These are phyloP conservation scores for Ricordea florida DNA, from an alignment of 92 coral and sea anemone genomes.

Conservation along the genomic window DNA sequence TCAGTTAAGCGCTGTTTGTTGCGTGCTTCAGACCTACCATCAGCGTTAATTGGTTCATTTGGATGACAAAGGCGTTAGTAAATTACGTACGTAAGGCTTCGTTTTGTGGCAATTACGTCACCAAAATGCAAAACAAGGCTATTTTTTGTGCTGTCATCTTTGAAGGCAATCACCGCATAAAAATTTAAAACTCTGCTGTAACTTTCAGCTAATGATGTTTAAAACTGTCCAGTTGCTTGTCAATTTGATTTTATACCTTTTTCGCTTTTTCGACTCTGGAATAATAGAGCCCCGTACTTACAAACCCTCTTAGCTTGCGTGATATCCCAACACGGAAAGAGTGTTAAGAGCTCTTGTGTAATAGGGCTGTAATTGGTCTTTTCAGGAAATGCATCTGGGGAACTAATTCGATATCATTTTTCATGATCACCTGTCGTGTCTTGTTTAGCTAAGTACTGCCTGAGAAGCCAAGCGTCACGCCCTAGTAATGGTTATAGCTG, in stretches of 20 bases:
- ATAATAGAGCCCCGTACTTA: neutral
- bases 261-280: too few species aligned
- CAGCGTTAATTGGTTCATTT: conserved; percentile 39
- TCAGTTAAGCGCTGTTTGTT: too few species aligned
- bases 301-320: conserved; percentile 3
- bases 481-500: conserved; percentile 7
- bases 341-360: conserved; percentile 22
- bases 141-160: too few species aligned
- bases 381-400: conserved; percentile 44
- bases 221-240: too few species aligned
- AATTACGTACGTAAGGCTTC: too few species aligned
- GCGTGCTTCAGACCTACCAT: conserved; percentile 29
- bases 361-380: conserved; percentile 33
- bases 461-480: conserved; percentile 24
- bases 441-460: conserved; percentile 12
- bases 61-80: conserved; percentile 13
- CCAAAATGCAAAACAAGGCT: too few species aligned
- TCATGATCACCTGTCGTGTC: conserved; percentile 20
- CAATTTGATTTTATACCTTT: too few species aligned
- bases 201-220: too few species aligned
- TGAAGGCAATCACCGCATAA: too few species aligned
- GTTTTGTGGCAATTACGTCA: too few species aligned
- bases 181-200: too few species aligned
- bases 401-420: conserved; percentile 18
- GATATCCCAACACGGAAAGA: conserved; percentile 11